phyloP scores from a whole-genome alignment of 2,797 vertebrate genomes.

The Thripadectes ignobilis region DNA sequence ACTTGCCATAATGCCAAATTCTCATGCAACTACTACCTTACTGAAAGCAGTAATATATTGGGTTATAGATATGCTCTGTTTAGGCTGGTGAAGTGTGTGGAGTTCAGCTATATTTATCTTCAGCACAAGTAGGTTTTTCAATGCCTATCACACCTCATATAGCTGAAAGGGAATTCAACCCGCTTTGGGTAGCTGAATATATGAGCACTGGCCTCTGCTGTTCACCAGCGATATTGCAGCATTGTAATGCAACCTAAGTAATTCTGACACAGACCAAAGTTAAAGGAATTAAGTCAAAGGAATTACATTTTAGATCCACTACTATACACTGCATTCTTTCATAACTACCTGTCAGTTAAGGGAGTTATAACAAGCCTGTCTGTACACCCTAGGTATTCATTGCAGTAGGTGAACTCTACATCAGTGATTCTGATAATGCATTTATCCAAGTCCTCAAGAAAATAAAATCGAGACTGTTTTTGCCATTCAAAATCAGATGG shows the following conservation, averaged over 20 bases:
- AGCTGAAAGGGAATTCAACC: neutral
- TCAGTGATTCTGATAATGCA: slow-evolving; percentile 87
- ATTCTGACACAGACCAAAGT: neutral
- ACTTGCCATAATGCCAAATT: neutral
- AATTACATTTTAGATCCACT: neutral
- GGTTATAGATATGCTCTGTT: neutral
- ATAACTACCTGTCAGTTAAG: slow-evolving; percentile 82
- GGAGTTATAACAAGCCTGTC: slow-evolving; percentile 89
- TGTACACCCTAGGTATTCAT: slow-evolving; percentile 87
- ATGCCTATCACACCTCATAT: neutral
- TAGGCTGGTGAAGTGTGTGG: neutral
- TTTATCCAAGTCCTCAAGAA: slow-evolving; percentile 81
- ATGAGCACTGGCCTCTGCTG: slow-evolving; percentile 54
- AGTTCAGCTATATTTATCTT: neutral
- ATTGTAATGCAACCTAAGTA: neutral
- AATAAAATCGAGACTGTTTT: slow-evolving; percentile 87
- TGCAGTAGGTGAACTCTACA: slow-evolving; percentile 87
- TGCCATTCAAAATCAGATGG: slow-evolving; percentile 86
- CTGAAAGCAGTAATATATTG: neutral
- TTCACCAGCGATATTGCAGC: neutral
- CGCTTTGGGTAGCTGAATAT: neutral
- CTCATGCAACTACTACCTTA: neutral
- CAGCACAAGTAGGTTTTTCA: neutral
- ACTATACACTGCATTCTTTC: neutral
- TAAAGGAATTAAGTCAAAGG: neutral